A percentile compares a stretch with the other conserved stretches of the same genome.
phyloP scores from a whole-genome alignment of 1,140 invertebrate species.

The Bombus cullumanus region DNA sequence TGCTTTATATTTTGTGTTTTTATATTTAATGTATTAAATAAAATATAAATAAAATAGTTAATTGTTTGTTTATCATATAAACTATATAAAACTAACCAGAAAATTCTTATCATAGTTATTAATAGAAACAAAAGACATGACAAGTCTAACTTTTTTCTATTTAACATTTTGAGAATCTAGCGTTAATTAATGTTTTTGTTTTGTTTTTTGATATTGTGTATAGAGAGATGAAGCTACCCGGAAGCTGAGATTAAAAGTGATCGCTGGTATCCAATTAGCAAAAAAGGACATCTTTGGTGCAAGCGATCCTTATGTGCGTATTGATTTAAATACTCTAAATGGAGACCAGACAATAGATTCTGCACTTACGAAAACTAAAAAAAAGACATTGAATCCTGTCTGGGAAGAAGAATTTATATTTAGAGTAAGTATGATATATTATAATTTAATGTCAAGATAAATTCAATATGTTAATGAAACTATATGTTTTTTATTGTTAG shows the following conservation, averaged over 20 bases:
- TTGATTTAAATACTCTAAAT: conserved; percentile 93
- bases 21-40: background rate
- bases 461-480: background rate
- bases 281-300: conserved; percentile 99
- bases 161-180: background rate
- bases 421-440: conserved; percentile 87
- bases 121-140: background rate
- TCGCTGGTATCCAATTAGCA: conserved; percentile 94
- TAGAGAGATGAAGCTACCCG: conserved; percentile 90
- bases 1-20: background rate
- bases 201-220: background rate
- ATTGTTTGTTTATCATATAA: background rate
- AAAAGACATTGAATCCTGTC: conserved; percentile 97
- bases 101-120: background rate
- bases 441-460: background rate
- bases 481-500: conserved; percentile 79
- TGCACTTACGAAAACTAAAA: conserved; percentile 97
- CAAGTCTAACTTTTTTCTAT: background rate
- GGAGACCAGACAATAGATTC: conserved; percentile 94
- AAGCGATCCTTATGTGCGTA: conserved; percentile 98
- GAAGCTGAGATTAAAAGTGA: conserved; percentile 91
- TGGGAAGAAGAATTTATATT: conserved; percentile 99
- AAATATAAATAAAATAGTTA: background rate
- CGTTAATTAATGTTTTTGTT: background rate
- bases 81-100: background rate